Base-by-base conservation (phyloP, 1,140 invertebrate species). In the Drosophila seguyi region DNA sequence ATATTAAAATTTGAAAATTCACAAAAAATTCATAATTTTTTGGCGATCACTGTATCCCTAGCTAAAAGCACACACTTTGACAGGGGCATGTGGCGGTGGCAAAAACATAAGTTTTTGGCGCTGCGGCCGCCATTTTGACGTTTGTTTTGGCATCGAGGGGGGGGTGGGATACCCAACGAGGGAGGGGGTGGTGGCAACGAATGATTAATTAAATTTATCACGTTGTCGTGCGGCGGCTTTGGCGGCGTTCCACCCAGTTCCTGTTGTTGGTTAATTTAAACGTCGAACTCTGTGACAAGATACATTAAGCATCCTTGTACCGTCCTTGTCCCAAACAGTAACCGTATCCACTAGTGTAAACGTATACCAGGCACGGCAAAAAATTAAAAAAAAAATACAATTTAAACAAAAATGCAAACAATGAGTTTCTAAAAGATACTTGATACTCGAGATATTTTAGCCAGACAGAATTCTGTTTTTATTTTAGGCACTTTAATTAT, bases 161-260 rank as follows among this genome's bases (percentile, higher is more conserved):
- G 20, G 57, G 27, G 10, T 44, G 42, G 57, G 1, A 16, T 22
- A 14, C 1, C 45, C 22, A 0, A 0, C 6, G 1, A 36, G 29
- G 5, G 13, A 3, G 52, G 29, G 5, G 14, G 14, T 22, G 29
- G 10, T 11, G 29, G 27, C 10, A 47, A 50, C 61, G 71, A 90
- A 88, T 88, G 84, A 88, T 88, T 88, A 88, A 88, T 88, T 88
- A 90, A 88, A 88, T 88, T 90, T 90, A 88, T 88, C 85, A 88
- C 78, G 69, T 84, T 90, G 80, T 78, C 63, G 44, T 79, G 59
- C 60, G 67, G 81, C 47, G 48, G 78, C 56, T 56, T 47, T 47
- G 58, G 45, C 34, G 18, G 50, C 56, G 29, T 57, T 79, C 52
- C 78, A 38, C 45, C 61, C 58, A 62, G 42, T 34, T 58, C 29